Evolutionary conservation across 2,797 vertebrate genomes (phyloP).

Genomic region (Phylloscopus collybita): DNA sequence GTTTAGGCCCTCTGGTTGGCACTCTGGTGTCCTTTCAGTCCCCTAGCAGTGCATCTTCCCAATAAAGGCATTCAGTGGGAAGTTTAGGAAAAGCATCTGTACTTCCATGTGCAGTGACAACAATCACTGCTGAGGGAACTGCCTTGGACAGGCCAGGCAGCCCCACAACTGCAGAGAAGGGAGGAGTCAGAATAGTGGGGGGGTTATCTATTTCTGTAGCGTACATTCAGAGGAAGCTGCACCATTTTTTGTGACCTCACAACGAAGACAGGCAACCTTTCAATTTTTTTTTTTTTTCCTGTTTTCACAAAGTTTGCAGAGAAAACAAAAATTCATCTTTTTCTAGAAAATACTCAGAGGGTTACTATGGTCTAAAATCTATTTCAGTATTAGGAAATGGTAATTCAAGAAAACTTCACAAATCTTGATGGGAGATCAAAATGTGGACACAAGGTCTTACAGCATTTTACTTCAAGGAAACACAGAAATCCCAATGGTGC

Average conservation of each 20-base stretch:
- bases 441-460: neutral
- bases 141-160: neutral
- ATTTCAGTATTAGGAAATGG: neutral
- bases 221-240: neutral
- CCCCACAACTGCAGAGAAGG: neutral
- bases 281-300: neutral
- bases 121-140: neutral
- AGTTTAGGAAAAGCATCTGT: neutral
- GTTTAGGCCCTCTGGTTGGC: neutral
- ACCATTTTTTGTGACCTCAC: neutral
- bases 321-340: neutral
- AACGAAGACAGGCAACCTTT: neutral
- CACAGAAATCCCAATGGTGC: neutral
- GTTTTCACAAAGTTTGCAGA: neutral
- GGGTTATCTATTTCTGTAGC: neutral
- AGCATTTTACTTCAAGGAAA: neutral
- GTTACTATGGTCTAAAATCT: neutral
- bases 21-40: neutral
- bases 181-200: neutral
- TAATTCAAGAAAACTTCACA: neutral
- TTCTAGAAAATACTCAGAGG: neutral
- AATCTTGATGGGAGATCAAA: neutral
- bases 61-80: neutral
- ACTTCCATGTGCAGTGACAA: neutral
- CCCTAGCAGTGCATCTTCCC: accelerated